Base-by-base conservation (phyloP, 2,888 invertebrate genomes). In the Sphaerophoria taeniata region DNA sequence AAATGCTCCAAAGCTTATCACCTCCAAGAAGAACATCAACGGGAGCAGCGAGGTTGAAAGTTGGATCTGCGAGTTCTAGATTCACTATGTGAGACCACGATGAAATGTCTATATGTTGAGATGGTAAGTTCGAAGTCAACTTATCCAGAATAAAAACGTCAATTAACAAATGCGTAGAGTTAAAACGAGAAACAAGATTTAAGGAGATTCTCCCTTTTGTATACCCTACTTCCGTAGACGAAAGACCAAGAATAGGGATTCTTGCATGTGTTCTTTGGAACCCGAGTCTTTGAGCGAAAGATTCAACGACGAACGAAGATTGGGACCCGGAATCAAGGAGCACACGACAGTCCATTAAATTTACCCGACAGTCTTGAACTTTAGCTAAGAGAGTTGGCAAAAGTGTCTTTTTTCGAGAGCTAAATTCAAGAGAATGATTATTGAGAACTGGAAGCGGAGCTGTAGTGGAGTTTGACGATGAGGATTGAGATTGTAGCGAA, bases 11-110 rank as follows among this genome's bases (percentile, higher is more conserved):
- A 55, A 12, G 7, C 24, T n/a, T n/a, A n/a, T n/a, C n/a, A n/a
- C n/a, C n/a, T n/a, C n/a, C n/a, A 24, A 39, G 39, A 39, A 70
- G 33, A 47, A 34, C 33, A 45, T 70, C 69, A 14, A 70, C 14
- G 1, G 69, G 33, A n/a, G 7, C 45, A 7, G 47, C 11, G 12
- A 58, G 5, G 14, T 55, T 58, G 12, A 71, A 71, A 11, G 5
- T 34, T 16, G 63, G 49, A 63, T 74, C 51, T 39, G 75, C 65
- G 76, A 76, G 43, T 53, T 76, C 73, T 14, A 74, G 56, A n/a
- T 14, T 43, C 3, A 5, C 9, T 4, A 67, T 36, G 36, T 67
- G 53, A 24, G 39, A 39, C 36, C 55, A 71, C 0, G 36, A 55
- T 34, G 51, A 60, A 9, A 16, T n/a, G 12, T 71, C 60, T 7